Base-by-base conservation (phyloP, 2,888 invertebrate species). In the Gisinianus flammeolus region DNA sequence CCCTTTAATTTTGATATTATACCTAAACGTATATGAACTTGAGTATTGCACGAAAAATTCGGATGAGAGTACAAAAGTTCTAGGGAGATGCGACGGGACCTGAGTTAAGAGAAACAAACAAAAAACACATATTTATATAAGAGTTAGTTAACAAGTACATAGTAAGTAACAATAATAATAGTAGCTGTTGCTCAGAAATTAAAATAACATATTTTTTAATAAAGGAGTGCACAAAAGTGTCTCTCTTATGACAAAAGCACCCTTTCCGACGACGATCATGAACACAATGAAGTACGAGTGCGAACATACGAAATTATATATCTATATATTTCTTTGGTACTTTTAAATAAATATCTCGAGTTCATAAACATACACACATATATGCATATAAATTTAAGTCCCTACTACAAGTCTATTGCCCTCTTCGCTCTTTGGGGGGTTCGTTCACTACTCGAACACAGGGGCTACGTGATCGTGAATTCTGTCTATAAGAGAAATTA, bases 1-100 rank as follows among this genome's bases (percentile, higher is more conserved):
- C 93, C 92, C 85, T 94, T 91, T 86, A 95, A 93, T 91, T 98
- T 98, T 90, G 95, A 95, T 92, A 98, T 98, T 89, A 98, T 92
- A 87, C 97, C 99, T 86, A 99, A 92, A 81, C 98, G 93, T 85
- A 97, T 90, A 89, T 99, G 97, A 86, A 95, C 94, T 90, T 99
- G 99, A 89, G 96, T 94, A 86, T 96, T 94, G 85, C 97, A 91
- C 85, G 91, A 90, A 89, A 97, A 98, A 86, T 93, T 92, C 82
- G 98, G 97, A 87, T 96, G 94, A 86, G 94, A 19, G 58, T 80
- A 80, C 28, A 80, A 71, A n/a, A 80, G 44, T 66, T 76, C 76
- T 8, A 66, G 76, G 54, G 78, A 76, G 24, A 78, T 62, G n/a
- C 66, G 67, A 66, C 67, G 64, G 31, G 80, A 76, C 80, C 80